Percentiles rank a stretch among this genome's conserved stretches.
These are phyloP conservation scores for Buceros bicornis DNA, from an alignment of 2,797 vertebrate genomes.

Conservation along the genomic window DNA sequence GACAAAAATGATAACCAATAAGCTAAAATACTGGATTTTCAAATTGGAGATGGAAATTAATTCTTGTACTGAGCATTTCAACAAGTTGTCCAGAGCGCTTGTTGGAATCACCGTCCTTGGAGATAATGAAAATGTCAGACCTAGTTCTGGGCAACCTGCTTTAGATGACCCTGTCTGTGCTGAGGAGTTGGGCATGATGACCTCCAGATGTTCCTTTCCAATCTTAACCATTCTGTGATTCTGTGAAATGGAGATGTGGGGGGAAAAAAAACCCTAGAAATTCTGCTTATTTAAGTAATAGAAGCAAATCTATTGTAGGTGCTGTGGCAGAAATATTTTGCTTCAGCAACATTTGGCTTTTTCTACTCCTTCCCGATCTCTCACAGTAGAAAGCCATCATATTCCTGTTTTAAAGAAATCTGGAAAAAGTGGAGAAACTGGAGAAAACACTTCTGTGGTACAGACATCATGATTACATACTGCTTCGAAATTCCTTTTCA, in stretches of 20 bases:
- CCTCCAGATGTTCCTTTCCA: not conserved
- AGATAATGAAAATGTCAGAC: not conserved
- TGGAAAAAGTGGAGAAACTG: not conserved
- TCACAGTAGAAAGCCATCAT: not conserved
- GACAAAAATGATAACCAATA: not conserved
- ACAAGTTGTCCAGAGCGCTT: not conserved
- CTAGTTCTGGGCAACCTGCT: not conserved
- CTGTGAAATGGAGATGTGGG: not conserved
- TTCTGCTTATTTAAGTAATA: not conserved
- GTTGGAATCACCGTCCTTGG: not conserved
- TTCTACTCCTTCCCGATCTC: not conserved
- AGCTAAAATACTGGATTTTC: not conserved
- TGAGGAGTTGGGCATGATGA: not conserved
- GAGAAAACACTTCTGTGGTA: not conserved
- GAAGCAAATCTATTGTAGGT: not conserved
- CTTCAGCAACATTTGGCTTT: not conserved
- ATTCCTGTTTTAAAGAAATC: not conserved
- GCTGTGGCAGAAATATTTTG: not conserved
- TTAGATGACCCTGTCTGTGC: not conserved
- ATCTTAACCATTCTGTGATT: not conserved
- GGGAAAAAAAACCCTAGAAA: accelerated
- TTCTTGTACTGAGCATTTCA: not conserved
- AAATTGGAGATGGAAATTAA: not conserved
- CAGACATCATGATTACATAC: not conserved
- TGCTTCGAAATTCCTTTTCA: not conserved